Conservation (phyloP, 2,888 invertebrate species). For the Myopa tessellatipennis region DNA sequence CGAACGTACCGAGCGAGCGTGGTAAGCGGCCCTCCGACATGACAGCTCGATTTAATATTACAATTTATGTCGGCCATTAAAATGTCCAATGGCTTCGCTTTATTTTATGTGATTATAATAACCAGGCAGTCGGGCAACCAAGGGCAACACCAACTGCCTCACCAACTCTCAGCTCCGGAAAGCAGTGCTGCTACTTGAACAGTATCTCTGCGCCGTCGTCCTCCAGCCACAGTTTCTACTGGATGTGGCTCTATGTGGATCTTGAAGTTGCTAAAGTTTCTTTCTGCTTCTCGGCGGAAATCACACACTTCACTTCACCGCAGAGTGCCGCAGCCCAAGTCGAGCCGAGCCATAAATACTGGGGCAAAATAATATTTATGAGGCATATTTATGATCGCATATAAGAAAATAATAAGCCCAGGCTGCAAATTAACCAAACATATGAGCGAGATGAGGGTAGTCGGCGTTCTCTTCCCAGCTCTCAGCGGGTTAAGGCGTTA, state of each 20-base stretch:
- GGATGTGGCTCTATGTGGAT: not conserved
- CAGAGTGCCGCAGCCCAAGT: not conserved
- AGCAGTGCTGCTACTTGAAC: not conserved
- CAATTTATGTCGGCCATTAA: slow-evolving; percentile 61
- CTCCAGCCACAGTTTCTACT: not conserved
- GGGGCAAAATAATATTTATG: slow-evolving; percentile 44
- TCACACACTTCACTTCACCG: not conserved
- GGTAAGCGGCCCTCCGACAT: slow-evolving; percentile 51
- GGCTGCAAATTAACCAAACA: slow-evolving; percentile 18
- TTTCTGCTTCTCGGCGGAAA: not conserved
- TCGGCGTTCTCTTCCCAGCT: not conserved
- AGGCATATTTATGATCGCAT: slow-evolving; percentile 49
- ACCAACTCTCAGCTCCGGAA: not conserved
- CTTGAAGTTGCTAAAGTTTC: slow-evolving; percentile 8
- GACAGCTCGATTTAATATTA: slow-evolving; percentile 59
- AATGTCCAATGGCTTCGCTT: slow-evolving; percentile 57
- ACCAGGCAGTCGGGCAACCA: slow-evolving; percentile 40
- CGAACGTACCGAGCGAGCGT: slow-evolving; percentile 40
- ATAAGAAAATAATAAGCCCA: slow-evolving; percentile 47
- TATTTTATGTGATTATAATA: slow-evolving; percentile 57
- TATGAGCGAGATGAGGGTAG: not conserved
- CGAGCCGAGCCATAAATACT: slow-evolving; percentile 15
- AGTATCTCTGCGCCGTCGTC: not conserved
- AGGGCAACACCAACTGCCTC: slow-evolving; percentile 4
- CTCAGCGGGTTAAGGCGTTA: not conserved